Evolutionary conservation across 2,797 vertebrate species (phyloP).

Genomic region (Phalloptychus januarius): DNA sequence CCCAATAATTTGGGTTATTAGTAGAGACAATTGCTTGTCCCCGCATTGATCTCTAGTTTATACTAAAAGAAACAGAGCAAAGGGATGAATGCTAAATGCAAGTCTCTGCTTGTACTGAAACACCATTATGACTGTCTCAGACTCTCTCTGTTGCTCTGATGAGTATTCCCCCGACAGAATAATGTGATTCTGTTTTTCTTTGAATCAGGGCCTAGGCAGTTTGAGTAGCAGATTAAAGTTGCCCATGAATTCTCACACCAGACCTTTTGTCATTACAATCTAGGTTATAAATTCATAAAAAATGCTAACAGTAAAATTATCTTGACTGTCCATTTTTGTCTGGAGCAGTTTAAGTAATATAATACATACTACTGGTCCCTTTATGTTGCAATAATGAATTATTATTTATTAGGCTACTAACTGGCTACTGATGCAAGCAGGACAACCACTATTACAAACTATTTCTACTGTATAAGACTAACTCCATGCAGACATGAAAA

Average conservation of each 20-base stretch:
- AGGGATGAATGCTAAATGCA: conserved; percentile 18
- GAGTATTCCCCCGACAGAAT: conserved; percentile 32
- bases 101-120: not conserved
- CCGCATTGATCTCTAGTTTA: not conserved
- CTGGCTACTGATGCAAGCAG: conserved; percentile 80
- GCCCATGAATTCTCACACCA: conserved; percentile 33
- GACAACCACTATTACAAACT: conserved; percentile 73
- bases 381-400: conserved; percentile 66
- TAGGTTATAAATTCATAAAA: conserved; percentile 27
- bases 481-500: conserved; percentile 80
- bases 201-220: conserved; percentile 62
- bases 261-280: conserved; percentile 26
- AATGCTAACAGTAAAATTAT: conserved; percentile 27
- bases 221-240: conserved; percentile 45
- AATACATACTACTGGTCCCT: conserved; percentile 64
- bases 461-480: conserved; percentile 60
- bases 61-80: conserved; percentile 16
- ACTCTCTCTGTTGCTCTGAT: conserved; percentile 19
- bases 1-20: conserved; percentile 11
- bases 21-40: conserved; percentile 25
- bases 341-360: conserved; percentile 58
- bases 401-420: conserved; percentile 78
- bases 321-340: conserved; percentile 38
- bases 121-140: conserved; percentile 7
- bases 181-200: conserved; percentile 29